These are phyloP conservation scores for Gonatopus flavifemur DNA, from an alignment of 1,140 invertebrate genomes.

Conservation along the genomic window DNA sequence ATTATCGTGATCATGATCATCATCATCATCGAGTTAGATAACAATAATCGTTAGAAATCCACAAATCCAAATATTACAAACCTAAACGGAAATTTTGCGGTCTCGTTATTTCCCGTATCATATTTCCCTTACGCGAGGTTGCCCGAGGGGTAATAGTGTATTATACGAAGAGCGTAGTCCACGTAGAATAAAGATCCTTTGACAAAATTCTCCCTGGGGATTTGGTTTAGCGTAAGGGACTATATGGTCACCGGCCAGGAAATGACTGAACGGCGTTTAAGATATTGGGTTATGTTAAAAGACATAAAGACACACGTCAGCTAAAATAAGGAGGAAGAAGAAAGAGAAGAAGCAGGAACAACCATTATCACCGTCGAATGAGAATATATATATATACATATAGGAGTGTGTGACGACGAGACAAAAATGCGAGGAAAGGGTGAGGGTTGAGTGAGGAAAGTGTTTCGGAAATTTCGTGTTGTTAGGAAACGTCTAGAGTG, in stretches of 20 bases:
- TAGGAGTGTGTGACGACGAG: too few species aligned
- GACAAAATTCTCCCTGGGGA: constrained; percentile 58
- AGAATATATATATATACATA: too few species aligned
- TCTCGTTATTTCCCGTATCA: constrained; percentile 31
- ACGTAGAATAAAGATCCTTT: constrained; percentile 59
- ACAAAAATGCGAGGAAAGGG: too few species aligned
- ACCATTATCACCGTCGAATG: too few species aligned
- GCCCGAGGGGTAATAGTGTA: constrained; percentile 48
- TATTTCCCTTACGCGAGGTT: constrained; percentile 49
- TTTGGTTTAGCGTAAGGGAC: constrained; percentile 45
- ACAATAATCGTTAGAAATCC: too few species aligned
- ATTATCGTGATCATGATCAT: too few species aligned
- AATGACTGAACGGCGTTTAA: constrained; percentile 58
- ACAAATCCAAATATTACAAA: too few species aligned
- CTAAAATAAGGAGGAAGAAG: constrained; percentile 37
- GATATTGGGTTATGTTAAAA: constrained; percentile 55
- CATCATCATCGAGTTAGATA: too few species aligned
- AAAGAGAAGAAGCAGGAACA: too few species aligned
- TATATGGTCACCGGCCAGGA: constrained; percentile 55
- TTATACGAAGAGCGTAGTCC: constrained; percentile 56
- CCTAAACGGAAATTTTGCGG: constrained; percentile 40
- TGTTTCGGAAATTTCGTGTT: neutral
- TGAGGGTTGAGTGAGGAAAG: too few species aligned
- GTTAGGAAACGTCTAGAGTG: constrained; percentile 4
- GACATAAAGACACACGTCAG: too few species aligned